Conservation (phyloP, 2,113 vertebrate genomes). For the Microtus ochrogaster region DNA sequence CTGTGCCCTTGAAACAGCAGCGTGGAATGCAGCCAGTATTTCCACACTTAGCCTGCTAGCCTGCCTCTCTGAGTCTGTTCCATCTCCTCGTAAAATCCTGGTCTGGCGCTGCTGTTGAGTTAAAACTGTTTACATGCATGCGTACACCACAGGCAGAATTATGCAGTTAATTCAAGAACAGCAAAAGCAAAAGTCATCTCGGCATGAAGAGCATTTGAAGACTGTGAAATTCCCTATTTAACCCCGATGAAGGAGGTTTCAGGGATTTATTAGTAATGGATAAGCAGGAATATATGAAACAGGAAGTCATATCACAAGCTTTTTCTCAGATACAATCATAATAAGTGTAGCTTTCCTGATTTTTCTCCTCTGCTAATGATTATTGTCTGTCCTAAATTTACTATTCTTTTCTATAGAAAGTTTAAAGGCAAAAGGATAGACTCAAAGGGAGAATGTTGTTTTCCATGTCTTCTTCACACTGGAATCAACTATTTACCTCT, state of each 20-base stretch:
- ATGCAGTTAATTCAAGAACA: slow-evolving; percentile 5
- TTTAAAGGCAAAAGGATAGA: neutral
- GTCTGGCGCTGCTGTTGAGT: slow-evolving; percentile 59
- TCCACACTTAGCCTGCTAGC: slow-evolving; percentile 48
- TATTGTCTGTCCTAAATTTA: neutral
- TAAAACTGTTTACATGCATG: slow-evolving; percentile 66
- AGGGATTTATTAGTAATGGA: neutral
- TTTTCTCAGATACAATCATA: neutral
- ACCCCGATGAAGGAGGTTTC: neutral
- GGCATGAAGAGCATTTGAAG: neutral
- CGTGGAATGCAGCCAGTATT: slow-evolving; percentile 46
- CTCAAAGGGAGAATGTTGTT: neutral
- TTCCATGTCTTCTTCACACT: neutral
- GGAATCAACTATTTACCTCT: neutral
- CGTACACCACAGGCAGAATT: neutral
- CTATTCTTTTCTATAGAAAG: neutral
- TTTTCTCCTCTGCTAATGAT: neutral
- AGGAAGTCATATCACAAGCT: neutral
- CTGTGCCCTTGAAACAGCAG: slow-evolving; percentile 79
- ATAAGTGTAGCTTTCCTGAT: neutral
- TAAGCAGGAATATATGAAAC: neutral
- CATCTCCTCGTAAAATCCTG: neutral
- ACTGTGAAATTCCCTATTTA: neutral
- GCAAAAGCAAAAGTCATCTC: neutral
- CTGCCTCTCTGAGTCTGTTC: neutral